These are phyloP conservation scores for Magallana gigas DNA, from an alignment of 1,140 invertebrate genomes.

Conservation along the genomic window DNA sequence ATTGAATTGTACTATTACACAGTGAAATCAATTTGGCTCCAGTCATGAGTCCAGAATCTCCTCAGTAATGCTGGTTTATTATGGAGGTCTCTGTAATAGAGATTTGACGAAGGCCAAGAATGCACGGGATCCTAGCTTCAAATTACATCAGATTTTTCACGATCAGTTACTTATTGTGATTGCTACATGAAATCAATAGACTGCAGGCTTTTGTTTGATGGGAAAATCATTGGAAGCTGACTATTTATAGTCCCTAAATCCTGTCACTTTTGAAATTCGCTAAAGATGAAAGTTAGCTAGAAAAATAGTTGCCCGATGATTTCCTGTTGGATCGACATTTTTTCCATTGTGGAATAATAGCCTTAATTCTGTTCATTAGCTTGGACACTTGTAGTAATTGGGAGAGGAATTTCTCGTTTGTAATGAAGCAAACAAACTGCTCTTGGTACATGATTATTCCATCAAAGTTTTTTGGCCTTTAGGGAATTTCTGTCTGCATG, in stretches of 20 bases:
- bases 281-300: constrained; percentile 13
- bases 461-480: background rate
- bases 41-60: background rate
- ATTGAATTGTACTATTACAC: background rate
- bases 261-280: background rate
- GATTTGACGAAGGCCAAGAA: background rate
- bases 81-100: background rate
- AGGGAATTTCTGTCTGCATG: constrained; percentile 8
- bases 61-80: background rate
- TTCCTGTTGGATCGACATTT: background rate
- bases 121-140: background rate
- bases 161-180: constrained; percentile 4
- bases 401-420: constrained; percentile 3
- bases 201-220: background rate
- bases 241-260: background rate
- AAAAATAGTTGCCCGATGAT: background rate
- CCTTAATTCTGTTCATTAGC: constrained; percentile 20
- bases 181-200: constrained; percentile 21
- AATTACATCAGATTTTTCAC: background rate
- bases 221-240: background rate
- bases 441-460: constrained; percentile 30
- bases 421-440: constrained; percentile 27
- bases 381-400: constrained; percentile 1
- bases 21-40: constrained; percentile 24
- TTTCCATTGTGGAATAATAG: constrained; percentile 4